Conservation (phyloP, 1,140 invertebrate species). For the Harpegnathos saltator region DNA sequence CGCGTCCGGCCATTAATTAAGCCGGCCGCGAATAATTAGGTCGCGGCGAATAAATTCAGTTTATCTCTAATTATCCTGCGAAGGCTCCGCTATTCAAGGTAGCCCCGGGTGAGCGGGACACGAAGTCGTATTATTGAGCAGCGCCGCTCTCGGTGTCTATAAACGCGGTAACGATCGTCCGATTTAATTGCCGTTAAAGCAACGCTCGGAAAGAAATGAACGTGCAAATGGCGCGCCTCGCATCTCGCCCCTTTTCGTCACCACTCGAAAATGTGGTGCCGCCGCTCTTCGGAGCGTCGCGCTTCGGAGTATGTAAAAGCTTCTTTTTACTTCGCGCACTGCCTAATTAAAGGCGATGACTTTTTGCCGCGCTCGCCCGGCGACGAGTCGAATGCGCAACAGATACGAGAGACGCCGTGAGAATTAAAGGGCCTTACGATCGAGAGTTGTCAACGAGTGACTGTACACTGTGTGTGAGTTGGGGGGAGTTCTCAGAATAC, state of each 20-base stretch:
- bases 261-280: slow-evolving; percentile 7
- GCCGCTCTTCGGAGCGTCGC: slow-evolving; percentile 1
- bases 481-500: no score
- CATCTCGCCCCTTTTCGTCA: slow-evolving; percentile 48
- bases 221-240: slow-evolving; percentile 19
- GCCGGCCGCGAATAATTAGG: slow-evolving; percentile 73
- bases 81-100: slow-evolving; percentile 67
- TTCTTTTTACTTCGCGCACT: slow-evolving; percentile 16
- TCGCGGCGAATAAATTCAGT: slow-evolving; percentile 74
- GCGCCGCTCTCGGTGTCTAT: slow-evolving; percentile 44
- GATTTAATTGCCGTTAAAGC: slow-evolving; percentile 69
- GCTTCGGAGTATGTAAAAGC: slow-evolving; percentile 9
- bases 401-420: background rate
- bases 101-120: slow-evolving; percentile 33
- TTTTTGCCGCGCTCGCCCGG: background rate
- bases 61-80: slow-evolving; percentile 75
- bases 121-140: slow-evolving; percentile 65
- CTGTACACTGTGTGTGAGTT: no score
- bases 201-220: slow-evolving; percentile 60
- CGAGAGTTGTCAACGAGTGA: background rate
- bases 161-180: slow-evolving; percentile 59
- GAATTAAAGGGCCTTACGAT: background rate
- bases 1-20: slow-evolving; percentile 72
- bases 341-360: slow-evolving; percentile 19
- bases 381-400: background rate